Evolutionary conservation across 1,140 invertebrate genomes (phyloP).

Genomic region (Brachionus manjavacas): DNA sequence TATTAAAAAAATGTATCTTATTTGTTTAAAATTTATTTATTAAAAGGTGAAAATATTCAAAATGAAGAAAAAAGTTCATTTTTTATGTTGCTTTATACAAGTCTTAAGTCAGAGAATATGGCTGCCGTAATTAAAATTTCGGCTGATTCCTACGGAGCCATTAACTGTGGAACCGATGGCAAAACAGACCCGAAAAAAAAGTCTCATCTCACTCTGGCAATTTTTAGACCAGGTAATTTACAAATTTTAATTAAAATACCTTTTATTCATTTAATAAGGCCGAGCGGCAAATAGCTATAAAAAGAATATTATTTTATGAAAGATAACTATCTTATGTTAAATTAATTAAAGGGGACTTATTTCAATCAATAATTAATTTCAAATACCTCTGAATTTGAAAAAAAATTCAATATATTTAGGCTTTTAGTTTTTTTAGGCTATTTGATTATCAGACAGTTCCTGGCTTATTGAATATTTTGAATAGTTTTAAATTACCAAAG

Average conservation of each 20-base stretch:
- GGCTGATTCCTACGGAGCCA: not conserved
- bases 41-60: not conserved
- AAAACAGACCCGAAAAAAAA: not conserved
- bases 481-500: not conserved
- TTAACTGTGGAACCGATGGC: not conserved
- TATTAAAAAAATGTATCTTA: not conserved
- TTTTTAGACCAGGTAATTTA: conserved; percentile 29
- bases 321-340: not conserved
- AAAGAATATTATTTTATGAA: too few relatives aligned
- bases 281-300: too few relatives aligned
- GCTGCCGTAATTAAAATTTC: conserved; percentile 10
- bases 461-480: not conserved
- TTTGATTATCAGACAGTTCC: not conserved
- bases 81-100: not conserved
- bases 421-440: not conserved
- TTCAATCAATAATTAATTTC: not conserved
- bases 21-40: not conserved
- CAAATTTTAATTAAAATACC: not conserved
- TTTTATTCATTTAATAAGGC: too few relatives aligned
- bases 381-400: not conserved
- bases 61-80: not conserved
- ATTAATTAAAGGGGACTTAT: not conserved
- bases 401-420: not conserved
- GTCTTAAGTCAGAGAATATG: conserved; percentile 18
- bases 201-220: not conserved